phyloP scores from a whole-genome alignment of 2,888 invertebrate genomes.

The Nomada ferruginata region DNA sequence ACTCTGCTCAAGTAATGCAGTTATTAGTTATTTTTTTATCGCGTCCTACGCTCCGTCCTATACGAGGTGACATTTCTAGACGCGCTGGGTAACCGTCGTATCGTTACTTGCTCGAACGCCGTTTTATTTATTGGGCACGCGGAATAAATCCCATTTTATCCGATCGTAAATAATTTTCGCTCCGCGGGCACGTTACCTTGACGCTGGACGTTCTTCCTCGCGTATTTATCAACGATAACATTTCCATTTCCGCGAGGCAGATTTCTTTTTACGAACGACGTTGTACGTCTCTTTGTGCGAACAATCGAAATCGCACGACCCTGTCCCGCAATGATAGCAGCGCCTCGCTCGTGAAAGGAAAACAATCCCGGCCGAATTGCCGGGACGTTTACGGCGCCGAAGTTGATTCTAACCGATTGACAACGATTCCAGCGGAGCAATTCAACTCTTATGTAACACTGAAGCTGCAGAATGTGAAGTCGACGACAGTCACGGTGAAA shows the following conservation, averaged over 20 bases:
- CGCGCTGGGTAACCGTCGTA: background rate
- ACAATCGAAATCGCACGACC: constrained; percentile 25
- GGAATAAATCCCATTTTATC: constrained; percentile 44
- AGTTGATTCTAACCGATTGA: constrained; percentile 36
- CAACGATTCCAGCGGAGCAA: constrained; percentile 89
- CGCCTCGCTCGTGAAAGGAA: constrained; percentile 33
- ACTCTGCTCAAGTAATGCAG: background rate
- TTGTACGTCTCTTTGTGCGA: background rate
- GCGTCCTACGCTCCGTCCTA: no score
- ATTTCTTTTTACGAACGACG: constrained; percentile 34
- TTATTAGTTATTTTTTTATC: background rate
- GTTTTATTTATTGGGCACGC: constrained; percentile 33
- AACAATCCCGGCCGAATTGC: constrained; percentile 17
- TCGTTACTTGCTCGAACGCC: background rate
- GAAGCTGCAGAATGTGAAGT: constrained; percentile 99
- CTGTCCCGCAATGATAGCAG: background rate
- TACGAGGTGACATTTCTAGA: background rate
- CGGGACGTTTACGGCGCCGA: constrained; percentile 32
- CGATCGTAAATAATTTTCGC: constrained; percentile 48
- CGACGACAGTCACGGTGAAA: constrained; percentile 98
- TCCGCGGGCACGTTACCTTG: background rate
- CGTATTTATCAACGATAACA: constrained; percentile 45
- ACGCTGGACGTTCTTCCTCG: background rate
- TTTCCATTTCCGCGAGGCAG: constrained; percentile 30
- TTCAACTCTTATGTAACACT: constrained; percentile 98